Evolutionary conservation across 2,888 invertebrate genomes (phyloP), one percentile per base, ranked within the genome.

Genomic region (Amblyjoppa proteus): DNA sequence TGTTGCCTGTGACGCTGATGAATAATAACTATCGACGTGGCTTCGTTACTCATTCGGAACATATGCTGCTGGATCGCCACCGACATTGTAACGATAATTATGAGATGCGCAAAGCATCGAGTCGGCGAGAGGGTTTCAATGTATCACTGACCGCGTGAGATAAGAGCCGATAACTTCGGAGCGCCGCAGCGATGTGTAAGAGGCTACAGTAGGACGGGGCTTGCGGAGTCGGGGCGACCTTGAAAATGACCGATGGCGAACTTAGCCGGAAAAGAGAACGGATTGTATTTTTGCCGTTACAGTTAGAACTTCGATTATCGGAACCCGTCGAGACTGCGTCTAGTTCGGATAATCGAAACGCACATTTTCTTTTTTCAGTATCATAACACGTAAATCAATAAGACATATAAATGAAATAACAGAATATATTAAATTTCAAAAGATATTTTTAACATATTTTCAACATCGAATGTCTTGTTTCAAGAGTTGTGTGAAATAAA

Each of bases 181-280:
- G 28, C 56, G 53, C 56, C 58, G 53, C 61, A 76, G 58, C 45
- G 58, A 70, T 49, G 64, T 61, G 31, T 56, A 51, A 71, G n/a
- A 31, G 58, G 11, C 20, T 64, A 41, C 64, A 70, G 31, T 64
- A 25, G 71, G 64, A 25, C 61, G 28, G 70, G 7, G 16, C 49
- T 81, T 81, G 34, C 38, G 38, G 58, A 45, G 34, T 70, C 49
- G 20, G 61, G 20, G 25, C 16, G 81, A 41, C 81, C 76, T 76
- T 82, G 81, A 58, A 28, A 20, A 71, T 56, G 13, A 13, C 49
- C 49, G 41, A 20, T 53, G 53, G 61, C 70, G 53, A 34, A 70
- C 53, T 76, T 82, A 41, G 13, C 64, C 28, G 25, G 28, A 58
- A 25, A 28, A 58, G 25, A 58, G 28, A 58, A 58, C 58, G 13